phyloP scores from a whole-genome alignment of 2,113 vertebrate species.

The Sus scrofa region DNA sequence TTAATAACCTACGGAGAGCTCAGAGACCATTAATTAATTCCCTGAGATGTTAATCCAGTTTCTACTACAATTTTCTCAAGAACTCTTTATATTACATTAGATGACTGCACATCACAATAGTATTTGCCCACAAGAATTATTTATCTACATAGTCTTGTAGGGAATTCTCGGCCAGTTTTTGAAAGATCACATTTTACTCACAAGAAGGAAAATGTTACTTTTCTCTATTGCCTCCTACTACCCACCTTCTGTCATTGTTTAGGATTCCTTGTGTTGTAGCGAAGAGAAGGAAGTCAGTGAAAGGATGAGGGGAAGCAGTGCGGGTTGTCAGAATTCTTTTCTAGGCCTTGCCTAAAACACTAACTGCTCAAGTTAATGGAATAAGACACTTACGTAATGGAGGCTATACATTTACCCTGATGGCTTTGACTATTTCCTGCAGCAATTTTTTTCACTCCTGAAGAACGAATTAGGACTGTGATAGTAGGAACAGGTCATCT shows the following conservation, averaged over 20 bases:
- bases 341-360: constrained; percentile 42
- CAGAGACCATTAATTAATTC: background rate
- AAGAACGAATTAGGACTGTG: constrained; percentile 41
- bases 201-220: background rate
- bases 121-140: constrained; percentile 45
- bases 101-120: background rate
- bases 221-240: background rate
- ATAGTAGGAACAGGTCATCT: constrained; percentile 36
- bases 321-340: constrained; percentile 25
- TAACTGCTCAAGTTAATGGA: constrained; percentile 13
- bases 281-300: background rate
- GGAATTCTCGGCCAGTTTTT: background rate
- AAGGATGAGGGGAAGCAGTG: background rate
- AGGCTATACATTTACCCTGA: constrained; percentile 23
- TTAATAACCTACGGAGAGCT: background rate
- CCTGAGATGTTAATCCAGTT: constrained; percentile 11
- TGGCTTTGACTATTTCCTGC: background rate
- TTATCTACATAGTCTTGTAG: background rate
- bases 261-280: background rate
- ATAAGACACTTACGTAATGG: constrained; percentile 1
- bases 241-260: background rate
- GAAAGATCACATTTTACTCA: constrained; percentile 38
- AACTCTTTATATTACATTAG: constrained; percentile 30
- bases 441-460: background rate
- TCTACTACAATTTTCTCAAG: constrained; percentile 14